These are phyloP conservation scores for Drosophila percnosoma DNA, from an alignment of 2,888 invertebrate species.

Conservation along the genomic window DNA sequence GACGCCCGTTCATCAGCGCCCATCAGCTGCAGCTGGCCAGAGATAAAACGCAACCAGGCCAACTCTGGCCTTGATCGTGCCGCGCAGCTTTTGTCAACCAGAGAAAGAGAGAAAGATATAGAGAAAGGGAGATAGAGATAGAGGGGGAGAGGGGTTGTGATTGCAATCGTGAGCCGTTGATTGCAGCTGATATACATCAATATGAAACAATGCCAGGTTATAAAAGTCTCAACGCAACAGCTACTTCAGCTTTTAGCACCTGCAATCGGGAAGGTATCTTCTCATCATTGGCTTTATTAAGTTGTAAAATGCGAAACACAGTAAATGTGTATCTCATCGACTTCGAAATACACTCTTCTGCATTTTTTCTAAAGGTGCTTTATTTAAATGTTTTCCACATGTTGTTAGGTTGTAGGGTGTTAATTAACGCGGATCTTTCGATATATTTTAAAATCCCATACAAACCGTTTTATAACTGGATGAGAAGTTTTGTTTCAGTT, in stretches of 20 bases:
- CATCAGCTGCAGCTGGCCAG: conserved; percentile 32
- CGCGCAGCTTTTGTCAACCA: conserved; percentile 57
- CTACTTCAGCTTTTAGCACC: conserved; percentile 61
- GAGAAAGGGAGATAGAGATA: neutral
- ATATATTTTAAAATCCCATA: neutral
- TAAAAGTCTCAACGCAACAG: conserved; percentile 53
- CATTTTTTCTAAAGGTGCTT: neutral
- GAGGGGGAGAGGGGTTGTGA: conserved; percentile 21
- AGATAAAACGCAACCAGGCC: conserved; percentile 24
- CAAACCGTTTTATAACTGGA: neutral
- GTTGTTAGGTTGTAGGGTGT: neutral
- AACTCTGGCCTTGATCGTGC: conserved; percentile 63
- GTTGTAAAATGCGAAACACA: conserved; percentile 55
- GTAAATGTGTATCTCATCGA: conserved; percentile 17
- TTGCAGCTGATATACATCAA: conserved; percentile 72
- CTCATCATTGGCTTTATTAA: conserved; percentile 60
- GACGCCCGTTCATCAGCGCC: conserved; percentile 60
- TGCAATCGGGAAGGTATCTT: conserved; percentile 57
- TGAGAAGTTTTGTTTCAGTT: neutral
- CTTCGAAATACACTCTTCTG: conserved; percentile 35
- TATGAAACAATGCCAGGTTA: conserved; percentile 61
- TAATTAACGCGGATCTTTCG: neutral
- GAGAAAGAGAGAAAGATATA: neutral
- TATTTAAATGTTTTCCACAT: no score
- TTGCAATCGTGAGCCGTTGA: conserved; percentile 68